Conservation (phyloP, 2,888 invertebrate genomes). For the Drosophila flavopinicola region DNA sequence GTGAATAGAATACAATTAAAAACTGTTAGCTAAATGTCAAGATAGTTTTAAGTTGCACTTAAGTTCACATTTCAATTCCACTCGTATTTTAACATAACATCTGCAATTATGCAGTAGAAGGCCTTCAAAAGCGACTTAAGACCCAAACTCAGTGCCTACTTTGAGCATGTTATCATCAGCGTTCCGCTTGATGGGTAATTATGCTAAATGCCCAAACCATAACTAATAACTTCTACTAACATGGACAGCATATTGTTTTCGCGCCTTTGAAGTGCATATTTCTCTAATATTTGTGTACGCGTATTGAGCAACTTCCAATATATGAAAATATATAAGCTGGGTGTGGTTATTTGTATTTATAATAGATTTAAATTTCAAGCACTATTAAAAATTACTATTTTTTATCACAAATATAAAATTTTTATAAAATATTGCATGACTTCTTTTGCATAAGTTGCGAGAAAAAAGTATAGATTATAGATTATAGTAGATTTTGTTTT, state of each 20-base stretch:
- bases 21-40: conserved; percentile 13
- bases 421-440: too few relatives aligned
- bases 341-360: conserved; percentile 8
- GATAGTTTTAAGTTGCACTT: conserved; percentile 27
- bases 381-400: too few relatives aligned
- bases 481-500: too few relatives aligned
- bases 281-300: conserved; percentile 3
- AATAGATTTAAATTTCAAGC: not conserved
- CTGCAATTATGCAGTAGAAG: conserved; percentile 15
- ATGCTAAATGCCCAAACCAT: conserved; percentile 50
- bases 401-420: too few relatives aligned
- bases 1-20: not conserved
- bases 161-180: conserved; percentile 15
- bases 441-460: too few relatives aligned
- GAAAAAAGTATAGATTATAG: too few relatives aligned
- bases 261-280: conserved; percentile 34
- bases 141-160: not conserved
- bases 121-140: conserved; percentile 46
- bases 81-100: conserved; percentile 55
- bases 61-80: conserved; percentile 36
- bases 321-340: conserved; percentile 6
- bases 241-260: conserved; percentile 5
- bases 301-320: conserved; percentile 8
- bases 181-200: conserved; percentile 22
- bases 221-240: conserved; percentile 40